Evolutionary conservation across 2,888 invertebrate genomes (phyloP).

Genomic region (Arge pagana): DNA sequence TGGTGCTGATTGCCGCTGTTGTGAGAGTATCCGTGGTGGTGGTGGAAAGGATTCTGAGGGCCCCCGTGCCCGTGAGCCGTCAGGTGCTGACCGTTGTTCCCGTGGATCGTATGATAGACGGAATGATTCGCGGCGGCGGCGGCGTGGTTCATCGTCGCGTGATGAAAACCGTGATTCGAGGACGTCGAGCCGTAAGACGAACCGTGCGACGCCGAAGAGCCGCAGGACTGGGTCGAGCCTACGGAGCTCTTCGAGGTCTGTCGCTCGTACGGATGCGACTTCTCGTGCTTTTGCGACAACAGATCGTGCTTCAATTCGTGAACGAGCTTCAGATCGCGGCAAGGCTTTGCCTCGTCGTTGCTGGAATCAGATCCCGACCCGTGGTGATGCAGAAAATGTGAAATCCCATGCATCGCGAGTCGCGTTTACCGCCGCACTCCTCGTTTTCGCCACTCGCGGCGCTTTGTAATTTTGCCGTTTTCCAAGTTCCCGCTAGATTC

Average conservation of each 20-base stretch:
- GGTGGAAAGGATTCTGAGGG: constrained; percentile 41
- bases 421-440: background rate
- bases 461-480: too few relatives aligned
- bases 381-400: constrained; percentile 52
- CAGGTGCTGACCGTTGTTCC: constrained; percentile 38
- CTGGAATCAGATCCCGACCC: constrained; percentile 54
- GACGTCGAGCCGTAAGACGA: constrained; percentile 51
- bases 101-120: constrained; percentile 55
- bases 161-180: constrained; percentile 60
- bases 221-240: constrained; percentile 51
- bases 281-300: constrained; percentile 36
- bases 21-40: constrained; percentile 51
- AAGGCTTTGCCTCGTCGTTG: constrained; percentile 26
- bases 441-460: too few relatives aligned
- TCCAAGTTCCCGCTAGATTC: too few relatives aligned
- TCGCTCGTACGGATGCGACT: constrained; percentile 37
- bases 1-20: constrained; percentile 52
- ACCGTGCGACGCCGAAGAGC: constrained; percentile 40
- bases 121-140: constrained; percentile 39
- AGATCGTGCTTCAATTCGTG: constrained; percentile 48
- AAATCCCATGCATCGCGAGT: constrained; percentile 61
- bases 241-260: constrained; percentile 47
- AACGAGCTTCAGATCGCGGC: constrained; percentile 41
- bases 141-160: constrained; percentile 52
- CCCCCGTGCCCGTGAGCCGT: too few relatives aligned